Conservation (phyloP, 2,888 invertebrate genomes). For the Nomada flava region DNA sequence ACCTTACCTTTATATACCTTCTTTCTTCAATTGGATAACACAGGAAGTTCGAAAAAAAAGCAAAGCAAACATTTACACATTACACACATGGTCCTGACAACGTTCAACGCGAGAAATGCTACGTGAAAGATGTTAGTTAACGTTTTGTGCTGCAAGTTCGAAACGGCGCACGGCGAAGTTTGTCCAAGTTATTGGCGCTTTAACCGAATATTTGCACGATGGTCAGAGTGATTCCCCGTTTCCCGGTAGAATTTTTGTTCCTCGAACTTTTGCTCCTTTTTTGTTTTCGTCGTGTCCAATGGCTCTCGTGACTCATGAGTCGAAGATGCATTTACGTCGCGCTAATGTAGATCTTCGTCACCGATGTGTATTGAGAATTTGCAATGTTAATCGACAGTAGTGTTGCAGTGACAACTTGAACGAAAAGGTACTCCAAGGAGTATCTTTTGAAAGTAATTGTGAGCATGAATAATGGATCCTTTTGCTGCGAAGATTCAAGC, state of each 20-base stretch:
- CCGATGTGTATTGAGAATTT: constrained; percentile 22
- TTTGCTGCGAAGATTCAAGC: not conserved
- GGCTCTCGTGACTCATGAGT: not conserved
- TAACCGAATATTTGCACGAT: constrained; percentile 24
- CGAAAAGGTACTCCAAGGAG: not conserved
- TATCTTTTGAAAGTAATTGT: constrained; percentile 25
- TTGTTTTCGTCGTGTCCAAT: not conserved
- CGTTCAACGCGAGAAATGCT: constrained; percentile 12
- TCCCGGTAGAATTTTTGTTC: not conserved
- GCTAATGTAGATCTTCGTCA: constrained; percentile 16
- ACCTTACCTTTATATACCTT: no score
- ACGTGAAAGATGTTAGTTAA: not conserved
- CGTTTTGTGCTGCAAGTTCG: not conserved
- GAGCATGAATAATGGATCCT: constrained; percentile 30
- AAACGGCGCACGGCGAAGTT: constrained; percentile 29
- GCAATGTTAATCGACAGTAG: constrained; percentile 46
- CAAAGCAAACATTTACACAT: constrained; percentile 13
- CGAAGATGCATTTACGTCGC: constrained; percentile 3
- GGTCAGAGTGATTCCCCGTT: not conserved
- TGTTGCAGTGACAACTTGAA: constrained; percentile 6
- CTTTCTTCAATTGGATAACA: not conserved
- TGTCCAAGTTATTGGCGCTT: constrained; percentile 46
- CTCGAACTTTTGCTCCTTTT: not conserved
- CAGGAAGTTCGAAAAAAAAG: constrained; percentile 25
- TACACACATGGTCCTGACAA: not conserved